Conservation (phyloP, 2,888 invertebrate genomes). For the Trachelus troglodyta region DNA sequence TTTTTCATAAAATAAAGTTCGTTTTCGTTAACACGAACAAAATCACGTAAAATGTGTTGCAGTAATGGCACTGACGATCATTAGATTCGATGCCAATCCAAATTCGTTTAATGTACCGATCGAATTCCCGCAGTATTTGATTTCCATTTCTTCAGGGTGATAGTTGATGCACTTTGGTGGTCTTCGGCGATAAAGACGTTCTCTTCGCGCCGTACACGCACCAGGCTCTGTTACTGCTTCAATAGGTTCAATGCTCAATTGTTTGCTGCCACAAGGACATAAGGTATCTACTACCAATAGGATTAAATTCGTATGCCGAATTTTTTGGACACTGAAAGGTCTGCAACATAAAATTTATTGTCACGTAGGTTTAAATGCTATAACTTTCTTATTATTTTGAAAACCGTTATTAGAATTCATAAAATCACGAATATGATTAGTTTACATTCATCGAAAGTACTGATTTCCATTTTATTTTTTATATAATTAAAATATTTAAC, state of each 20-base stretch:
- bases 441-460: neutral
- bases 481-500: neutral
- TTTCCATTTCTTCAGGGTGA: constrained; percentile 80
- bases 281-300: constrained; percentile 88
- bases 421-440: too few relatives aligned
- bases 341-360: constrained; percentile 64
- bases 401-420: too few relatives aligned
- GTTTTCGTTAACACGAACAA: too few relatives aligned
- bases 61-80: too few relatives aligned
- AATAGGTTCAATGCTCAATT: constrained; percentile 81
- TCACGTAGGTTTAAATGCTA: too few relatives aligned
- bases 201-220: constrained; percentile 63
- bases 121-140: constrained; percentile 61
- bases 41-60: too few relatives aligned
- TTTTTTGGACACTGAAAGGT: constrained; percentile 92
- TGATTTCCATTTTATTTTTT: neutral
- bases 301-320: constrained; percentile 90
- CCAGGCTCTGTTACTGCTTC: constrained; percentile 64
- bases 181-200: constrained; percentile 78
- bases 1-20: too few relatives aligned
- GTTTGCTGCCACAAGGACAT: constrained; percentile 89
- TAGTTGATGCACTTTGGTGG: constrained; percentile 87
- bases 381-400: too few relatives aligned
- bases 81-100: too few relatives aligned
- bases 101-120: neutral